These are phyloP conservation scores for Campylomormyrus tamandua DNA, from an alignment of 2,113 vertebrate species.

Conservation along the genomic window DNA sequence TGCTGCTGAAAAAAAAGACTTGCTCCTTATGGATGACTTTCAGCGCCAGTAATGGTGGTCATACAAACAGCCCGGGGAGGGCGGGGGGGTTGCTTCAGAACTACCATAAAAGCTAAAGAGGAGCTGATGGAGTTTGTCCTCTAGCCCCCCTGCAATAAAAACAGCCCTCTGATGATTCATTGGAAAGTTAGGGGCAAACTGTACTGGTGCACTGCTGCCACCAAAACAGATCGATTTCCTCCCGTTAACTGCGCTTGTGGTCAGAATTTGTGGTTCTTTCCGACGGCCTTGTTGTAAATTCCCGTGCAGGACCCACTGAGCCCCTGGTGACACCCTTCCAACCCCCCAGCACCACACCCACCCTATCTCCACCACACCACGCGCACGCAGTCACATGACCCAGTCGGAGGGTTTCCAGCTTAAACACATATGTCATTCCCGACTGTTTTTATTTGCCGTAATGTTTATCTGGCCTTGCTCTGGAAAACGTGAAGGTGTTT, in stretches of 20 bases:
- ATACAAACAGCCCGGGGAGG: neutral
- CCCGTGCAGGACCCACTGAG: neutral
- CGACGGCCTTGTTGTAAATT: neutral
- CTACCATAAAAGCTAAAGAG: neutral
- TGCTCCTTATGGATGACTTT: neutral
- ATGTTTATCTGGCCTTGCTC: neutral
- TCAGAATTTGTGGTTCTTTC: neutral
- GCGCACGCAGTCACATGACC: neutral
- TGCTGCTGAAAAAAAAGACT: neutral
- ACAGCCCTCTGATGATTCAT: neutral
- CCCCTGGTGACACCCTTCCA: neutral
- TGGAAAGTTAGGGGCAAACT: neutral
- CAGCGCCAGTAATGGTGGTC: neutral
- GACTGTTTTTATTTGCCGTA: neutral
- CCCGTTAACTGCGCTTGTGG: neutral
- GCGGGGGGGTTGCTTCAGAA: neutral
- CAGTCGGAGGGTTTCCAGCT: neutral
- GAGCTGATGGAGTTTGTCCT: neutral
- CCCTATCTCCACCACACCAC: neutral
- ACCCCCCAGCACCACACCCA: neutral
- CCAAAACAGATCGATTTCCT: neutral
- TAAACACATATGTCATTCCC: neutral
- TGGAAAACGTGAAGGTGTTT: slow-evolving; percentile 10
- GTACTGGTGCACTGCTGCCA: neutral
- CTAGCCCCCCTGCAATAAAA: neutral